Evolutionary conservation across 2,797 vertebrate species (phyloP), one percentile per base, ranked within the genome.

Genomic region (Apogon hyalosoma): DNA sequence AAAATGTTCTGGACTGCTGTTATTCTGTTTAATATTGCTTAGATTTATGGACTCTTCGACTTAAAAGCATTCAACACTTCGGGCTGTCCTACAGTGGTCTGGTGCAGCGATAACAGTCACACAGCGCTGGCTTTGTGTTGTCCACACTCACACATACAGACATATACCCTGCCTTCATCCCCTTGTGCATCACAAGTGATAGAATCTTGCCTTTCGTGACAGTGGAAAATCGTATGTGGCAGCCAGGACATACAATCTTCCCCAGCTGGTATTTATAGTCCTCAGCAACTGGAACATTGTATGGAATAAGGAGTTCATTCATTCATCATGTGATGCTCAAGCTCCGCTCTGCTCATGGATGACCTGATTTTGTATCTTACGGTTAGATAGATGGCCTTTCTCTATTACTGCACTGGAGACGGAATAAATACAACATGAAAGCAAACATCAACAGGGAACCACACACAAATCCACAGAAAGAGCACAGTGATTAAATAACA

Each of bases 291-390:
- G 83, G 85, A 92, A 87, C 78, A 73, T 84, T 88, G 51, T 85
- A 82, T 85, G 83, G 87, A 90, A 91, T 88, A 90, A 87, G 88
- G 84, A 87, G 84, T 89, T 86, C 80, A 87, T 90, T 91, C 88
- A 90, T 86, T 88, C 81, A 86, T 89, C 87, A 89, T 88, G 84
- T 90, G 89, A 90, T 56, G 74, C 75, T 63, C 59, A 3, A 64
- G 75, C 82, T 61, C 47, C 41, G 49, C 67, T 74, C 51, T 66
- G 65, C 80, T 80, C 71, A 53, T 52, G 66, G 67, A 55, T 88
- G 85, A 89, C 81, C 88, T 82, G 73, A 83, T 88, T 90, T 81
- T 18, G 2, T 46, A 43, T 83, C 78, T 82, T 54, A 51, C 49
- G 66, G 45, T 64, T 62, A 66, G 70, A 84, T 74, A 72, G 64